Evolutionary conservation across 2,113 vertebrate species (phyloP), one percentile per base, ranked within the genome.

Genomic region (Cyprinodon variegatus): DNA sequence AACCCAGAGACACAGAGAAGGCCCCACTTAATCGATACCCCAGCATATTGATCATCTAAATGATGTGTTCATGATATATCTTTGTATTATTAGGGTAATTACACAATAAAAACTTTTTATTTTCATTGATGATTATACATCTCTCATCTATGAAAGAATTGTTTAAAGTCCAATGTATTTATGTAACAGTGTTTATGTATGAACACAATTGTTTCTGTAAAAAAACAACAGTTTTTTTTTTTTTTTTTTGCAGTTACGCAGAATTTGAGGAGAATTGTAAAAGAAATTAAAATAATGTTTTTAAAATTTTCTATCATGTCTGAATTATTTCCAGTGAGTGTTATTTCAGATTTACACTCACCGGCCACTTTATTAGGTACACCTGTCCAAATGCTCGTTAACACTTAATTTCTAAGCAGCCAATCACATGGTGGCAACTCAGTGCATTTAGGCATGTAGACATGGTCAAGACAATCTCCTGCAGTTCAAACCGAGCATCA

Each of bases 161-260:
- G 67, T 85, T 82, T 46, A 68, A 78, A 72, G 70, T 67, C n/a
- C 65, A 65, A 40, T 86, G 86, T 93, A 92, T 94, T 92, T 90
- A 90, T 90, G 84, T 89, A 88, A 72, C 86, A 84, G 61, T 82
- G 53, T 84, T 76, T 80, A 66, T 82, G 68, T 88, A 90, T 80
- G 74, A 85, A 78, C 75, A 86, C 78, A 79, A 61, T 72, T 85
- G 78, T 79, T 82, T 88, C 82, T 90, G 76, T 86, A 76, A 90
- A 81, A 63, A 68, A n/a, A 29, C 29, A 63, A 78, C 69, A 46
- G 77, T 79, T 45, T 43, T 45, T 87, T 83, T 70, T 46, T 20
- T 64, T 14, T 29, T 29, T 29, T 29, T n/a, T n/a, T n/a, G n/a
- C n/a, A n/a, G n/a, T 1, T 29, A 1, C 29, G 1, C 8, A 72